A percentile compares a stretch with the other conserved stretches of the same genome.
phyloP scores from a whole-genome alignment of 2,888 invertebrate species.

The Diaphora mendica region DNA sequence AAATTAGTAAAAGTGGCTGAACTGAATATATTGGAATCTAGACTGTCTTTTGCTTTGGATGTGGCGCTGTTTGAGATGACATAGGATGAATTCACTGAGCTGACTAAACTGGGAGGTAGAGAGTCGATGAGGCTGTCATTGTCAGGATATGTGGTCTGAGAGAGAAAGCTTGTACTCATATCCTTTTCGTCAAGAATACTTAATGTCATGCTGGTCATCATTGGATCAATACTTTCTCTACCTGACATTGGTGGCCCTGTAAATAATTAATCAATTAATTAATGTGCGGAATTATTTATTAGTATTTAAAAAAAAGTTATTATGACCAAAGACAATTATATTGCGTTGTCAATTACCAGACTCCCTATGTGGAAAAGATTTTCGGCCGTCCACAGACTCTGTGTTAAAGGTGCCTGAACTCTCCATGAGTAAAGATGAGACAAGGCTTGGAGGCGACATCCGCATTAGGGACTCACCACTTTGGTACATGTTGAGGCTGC shows the following conservation, averaged over 20 bases:
- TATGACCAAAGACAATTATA: neutral
- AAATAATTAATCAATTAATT: slow-evolving; percentile 28
- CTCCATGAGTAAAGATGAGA: slow-evolving; percentile 85
- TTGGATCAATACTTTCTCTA: slow-evolving; percentile 79
- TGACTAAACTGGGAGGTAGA: slow-evolving; percentile 78
- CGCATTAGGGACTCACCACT: slow-evolving; percentile 81
- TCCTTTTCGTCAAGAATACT: slow-evolving; percentile 84
- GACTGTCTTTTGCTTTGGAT: slow-evolving; percentile 66
- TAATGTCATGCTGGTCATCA: slow-evolving; percentile 83
- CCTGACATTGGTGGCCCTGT: slow-evolving; percentile 69
- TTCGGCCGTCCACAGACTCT: slow-evolving; percentile 74
- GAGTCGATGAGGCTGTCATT: slow-evolving; percentile 82
- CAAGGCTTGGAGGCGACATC: slow-evolving; percentile 87
- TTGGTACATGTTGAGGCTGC: slow-evolving; percentile 80
- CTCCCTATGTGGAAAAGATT: slow-evolving; percentile 71
- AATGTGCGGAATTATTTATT: neutral
- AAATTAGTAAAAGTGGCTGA: slow-evolving; percentile 80
- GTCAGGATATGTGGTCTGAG: slow-evolving; percentile 81
- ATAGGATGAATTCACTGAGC: slow-evolving; percentile 81
- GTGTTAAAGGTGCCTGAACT: slow-evolving; percentile 78
- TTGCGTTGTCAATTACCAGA: slow-evolving; percentile 58
- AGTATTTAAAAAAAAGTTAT: neutral
- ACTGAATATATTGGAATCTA: slow-evolving; percentile 77
- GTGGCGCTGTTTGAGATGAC: slow-evolving; percentile 65
- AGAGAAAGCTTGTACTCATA: slow-evolving; percentile 84